These are phyloP conservation scores for Dryobates pubescens DNA, from an alignment of 2,797 vertebrate genomes.

Conservation along the genomic window DNA sequence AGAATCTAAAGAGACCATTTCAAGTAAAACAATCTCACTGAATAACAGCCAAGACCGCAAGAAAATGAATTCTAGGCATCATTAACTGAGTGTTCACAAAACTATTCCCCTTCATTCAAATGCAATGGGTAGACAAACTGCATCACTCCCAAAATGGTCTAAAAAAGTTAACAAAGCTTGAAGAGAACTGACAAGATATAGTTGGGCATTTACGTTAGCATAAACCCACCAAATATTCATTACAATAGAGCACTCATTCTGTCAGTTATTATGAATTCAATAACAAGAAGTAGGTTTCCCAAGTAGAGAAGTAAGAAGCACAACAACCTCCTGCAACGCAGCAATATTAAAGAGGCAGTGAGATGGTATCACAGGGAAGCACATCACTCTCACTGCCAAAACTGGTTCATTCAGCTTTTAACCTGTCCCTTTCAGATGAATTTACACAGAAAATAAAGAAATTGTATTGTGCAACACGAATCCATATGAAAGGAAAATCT, in stretches of 20 bases:
- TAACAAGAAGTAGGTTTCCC: constrained; percentile 50
- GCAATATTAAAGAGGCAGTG: neutral
- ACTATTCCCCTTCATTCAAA: neutral
- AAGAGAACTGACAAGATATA: neutral
- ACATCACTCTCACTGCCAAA: neutral
- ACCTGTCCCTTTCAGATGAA: neutral
- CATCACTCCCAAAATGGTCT: neutral
- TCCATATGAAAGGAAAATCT: neutral
- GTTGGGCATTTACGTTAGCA: constrained; percentile 22
- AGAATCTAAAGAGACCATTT: neutral
- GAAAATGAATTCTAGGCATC: neutral
- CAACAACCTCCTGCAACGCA: neutral
- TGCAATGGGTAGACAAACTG: neutral
- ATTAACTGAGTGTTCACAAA: neutral
- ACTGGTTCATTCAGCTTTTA: neutral
- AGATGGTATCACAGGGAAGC: neutral
- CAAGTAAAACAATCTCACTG: neutral
- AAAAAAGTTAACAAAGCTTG: constrained; percentile 6
- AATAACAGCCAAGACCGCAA: neutral
- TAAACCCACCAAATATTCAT: constrained; percentile 68
- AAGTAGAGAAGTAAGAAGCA: constrained; percentile 30
- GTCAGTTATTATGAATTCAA: constrained; percentile 54
- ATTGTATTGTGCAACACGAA: neutral
- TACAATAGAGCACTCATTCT: constrained; percentile 47
- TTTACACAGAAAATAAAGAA: neutral